phyloP scores from a whole-genome alignment of 2,888 invertebrate genomes.

The Calameuta filiformis region DNA sequence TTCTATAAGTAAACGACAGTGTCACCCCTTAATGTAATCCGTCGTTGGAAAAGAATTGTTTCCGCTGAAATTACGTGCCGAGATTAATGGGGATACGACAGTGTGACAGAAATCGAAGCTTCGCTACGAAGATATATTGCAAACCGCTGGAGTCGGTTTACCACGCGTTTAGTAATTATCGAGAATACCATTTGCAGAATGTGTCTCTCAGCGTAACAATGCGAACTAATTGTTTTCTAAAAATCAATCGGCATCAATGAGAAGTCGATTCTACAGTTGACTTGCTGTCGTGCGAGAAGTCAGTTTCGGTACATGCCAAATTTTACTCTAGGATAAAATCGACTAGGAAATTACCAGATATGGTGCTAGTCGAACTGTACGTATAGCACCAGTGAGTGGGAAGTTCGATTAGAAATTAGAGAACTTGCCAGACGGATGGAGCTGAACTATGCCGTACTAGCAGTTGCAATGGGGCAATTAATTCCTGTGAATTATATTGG shows the following conservation, averaged over 20 bases:
- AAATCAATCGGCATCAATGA: not conserved
- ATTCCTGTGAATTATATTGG: conserved; percentile 19
- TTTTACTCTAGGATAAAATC: conserved; percentile 50
- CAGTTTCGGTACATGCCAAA: conserved; percentile 37
- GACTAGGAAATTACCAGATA: conserved; percentile 40
- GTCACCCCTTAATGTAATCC: too few species aligned
- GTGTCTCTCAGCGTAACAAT: not conserved
- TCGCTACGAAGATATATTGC: not conserved
- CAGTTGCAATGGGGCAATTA: conserved; percentile 42
- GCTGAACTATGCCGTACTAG: conserved; percentile 18
- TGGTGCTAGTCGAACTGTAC: conserved; percentile 29
- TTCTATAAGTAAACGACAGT: too few species aligned
- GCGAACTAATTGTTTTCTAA: not conserved
- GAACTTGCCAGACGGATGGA: conserved; percentile 43
- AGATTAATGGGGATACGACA: not conserved
- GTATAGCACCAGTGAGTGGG: conserved; percentile 9
- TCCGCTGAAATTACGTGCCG: not conserved
- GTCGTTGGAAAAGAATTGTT: too few species aligned
- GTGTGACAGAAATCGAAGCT: not conserved
- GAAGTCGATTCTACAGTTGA: not conserved
- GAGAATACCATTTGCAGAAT: not conserved
- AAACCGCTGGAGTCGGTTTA: not conserved
- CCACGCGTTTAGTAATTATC: not conserved
- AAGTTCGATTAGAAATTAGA: conserved; percentile 47
- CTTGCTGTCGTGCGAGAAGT: conserved; percentile 6